phyloP scores from a whole-genome alignment of 2,113 vertebrate species.

The Pungitius pungitius region DNA sequence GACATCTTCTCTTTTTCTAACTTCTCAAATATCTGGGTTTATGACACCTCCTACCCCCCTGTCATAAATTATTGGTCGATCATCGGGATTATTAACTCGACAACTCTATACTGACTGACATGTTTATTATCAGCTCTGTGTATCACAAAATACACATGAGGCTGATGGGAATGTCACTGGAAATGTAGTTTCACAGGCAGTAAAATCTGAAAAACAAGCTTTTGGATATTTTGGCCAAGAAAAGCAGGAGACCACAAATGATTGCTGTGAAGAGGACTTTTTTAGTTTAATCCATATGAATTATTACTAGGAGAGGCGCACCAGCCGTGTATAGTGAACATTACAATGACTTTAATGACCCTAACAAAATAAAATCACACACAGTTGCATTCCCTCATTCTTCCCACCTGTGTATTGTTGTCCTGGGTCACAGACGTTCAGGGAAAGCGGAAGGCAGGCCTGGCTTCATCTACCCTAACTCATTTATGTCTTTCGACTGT shows the following conservation, averaged over 20 bases:
- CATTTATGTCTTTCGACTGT: not conserved
- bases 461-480: not conserved
- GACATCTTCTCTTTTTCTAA: not conserved
- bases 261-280: not conserved
- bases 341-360: not conserved
- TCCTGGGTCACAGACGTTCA: slow-evolving; percentile 3
- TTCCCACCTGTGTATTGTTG: not conserved
- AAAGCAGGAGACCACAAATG: not conserved
- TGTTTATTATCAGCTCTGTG: not conserved
- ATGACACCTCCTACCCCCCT: slow-evolving; percentile 1
- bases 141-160: no score
- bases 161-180: no score
- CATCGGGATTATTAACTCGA: slow-evolving; percentile 15
- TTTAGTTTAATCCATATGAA: not conserved
- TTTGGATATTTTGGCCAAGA: no score
- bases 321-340: not conserved
- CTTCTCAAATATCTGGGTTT: not conserved
- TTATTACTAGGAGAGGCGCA: not conserved
- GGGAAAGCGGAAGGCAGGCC: not conserved
- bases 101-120: not conserved
- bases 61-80: slow-evolving; percentile 9
- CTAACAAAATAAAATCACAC: slow-evolving; percentile 4
- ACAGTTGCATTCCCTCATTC: not conserved
- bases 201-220: no score
- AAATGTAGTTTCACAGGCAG: no score